Evolutionary conservation across 2,888 invertebrate species (phyloP).

Genomic region (Orthonevra nobilis): DNA sequence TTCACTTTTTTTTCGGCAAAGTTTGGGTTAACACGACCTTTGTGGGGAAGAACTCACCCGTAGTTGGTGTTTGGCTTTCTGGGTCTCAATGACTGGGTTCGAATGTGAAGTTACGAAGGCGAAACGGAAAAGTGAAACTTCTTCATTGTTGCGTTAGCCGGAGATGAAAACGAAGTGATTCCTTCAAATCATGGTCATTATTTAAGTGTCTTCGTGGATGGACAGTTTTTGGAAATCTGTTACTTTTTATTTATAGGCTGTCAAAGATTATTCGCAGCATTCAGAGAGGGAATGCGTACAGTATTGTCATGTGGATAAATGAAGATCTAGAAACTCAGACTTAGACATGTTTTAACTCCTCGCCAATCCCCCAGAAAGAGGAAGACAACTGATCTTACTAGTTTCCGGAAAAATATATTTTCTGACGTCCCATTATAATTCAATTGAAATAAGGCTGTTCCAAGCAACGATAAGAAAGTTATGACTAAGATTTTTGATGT

Average conservation of each 20-base stretch:
- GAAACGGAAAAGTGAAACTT: slow-evolving; percentile 64
- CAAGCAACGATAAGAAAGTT: no score
- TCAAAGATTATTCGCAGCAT: slow-evolving; percentile 80
- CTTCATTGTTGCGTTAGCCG: slow-evolving; percentile 27
- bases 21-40: slow-evolving; percentile 53
- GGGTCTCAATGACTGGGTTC: slow-evolving; percentile 29
- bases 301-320: no score
- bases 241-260: slow-evolving; percentile 31
- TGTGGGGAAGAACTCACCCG: slow-evolving; percentile 21
- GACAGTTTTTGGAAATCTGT: slow-evolving; percentile 13
- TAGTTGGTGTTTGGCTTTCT: slow-evolving; percentile 42
- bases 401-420: no score
- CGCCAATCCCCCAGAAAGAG: no score
- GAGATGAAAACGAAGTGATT: background rate
- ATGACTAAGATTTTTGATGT: no score
- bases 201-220: slow-evolving; percentile 2
- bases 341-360: no score
- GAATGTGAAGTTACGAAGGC: slow-evolving; percentile 37
- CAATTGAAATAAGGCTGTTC: no score
- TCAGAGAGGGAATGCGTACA: no score
- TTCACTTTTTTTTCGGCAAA: slow-evolving; percentile 54
- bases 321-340: no score
- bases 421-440: no score
- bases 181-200: slow-evolving; percentile 5
- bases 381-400: no score